Percentiles rank a stretch among this genome's conserved stretches.
phyloP scores from a whole-genome alignment of 2,888 invertebrate genomes.

The Steromphala cineraria region DNA sequence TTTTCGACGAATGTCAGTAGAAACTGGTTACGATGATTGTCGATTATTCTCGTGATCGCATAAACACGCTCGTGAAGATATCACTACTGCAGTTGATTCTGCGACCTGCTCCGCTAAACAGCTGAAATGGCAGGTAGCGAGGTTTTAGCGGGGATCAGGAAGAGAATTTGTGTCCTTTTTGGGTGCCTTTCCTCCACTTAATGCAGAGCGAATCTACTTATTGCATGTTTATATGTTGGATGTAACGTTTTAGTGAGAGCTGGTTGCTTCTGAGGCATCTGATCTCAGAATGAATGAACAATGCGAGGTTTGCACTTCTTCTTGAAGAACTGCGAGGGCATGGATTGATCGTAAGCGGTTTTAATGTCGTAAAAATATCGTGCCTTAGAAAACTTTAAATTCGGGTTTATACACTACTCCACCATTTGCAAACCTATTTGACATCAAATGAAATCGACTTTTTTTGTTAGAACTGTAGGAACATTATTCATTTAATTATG shows the following conservation, averaged over 20 bases:
- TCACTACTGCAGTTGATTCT: no score
- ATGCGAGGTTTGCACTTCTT: background rate
- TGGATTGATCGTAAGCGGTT: conserved; percentile 19
- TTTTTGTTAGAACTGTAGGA: no score
- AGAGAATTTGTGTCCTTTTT: background rate
- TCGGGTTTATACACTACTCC: no score
- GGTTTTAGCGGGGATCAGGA: background rate
- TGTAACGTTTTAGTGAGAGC: background rate
- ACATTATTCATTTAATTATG: no score
- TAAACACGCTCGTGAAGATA: no score
- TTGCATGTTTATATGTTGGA: background rate
- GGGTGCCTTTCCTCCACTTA: background rate
- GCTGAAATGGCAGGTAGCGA: background rate
- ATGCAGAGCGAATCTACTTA: background rate
- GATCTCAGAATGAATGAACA: background rate
- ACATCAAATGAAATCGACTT: no score
- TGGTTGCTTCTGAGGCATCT: background rate
- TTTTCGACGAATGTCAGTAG: no score
- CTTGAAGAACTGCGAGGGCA: conserved; percentile 9
- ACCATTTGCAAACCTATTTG: no score
- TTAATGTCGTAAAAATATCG: conserved; percentile 8
- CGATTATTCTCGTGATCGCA: no score
- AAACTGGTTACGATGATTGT: no score
- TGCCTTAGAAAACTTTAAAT: no score
- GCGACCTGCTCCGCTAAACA: background rate